Base-by-base conservation (phyloP, 2,113 vertebrate species). In the Pogona vitticeps region DNA sequence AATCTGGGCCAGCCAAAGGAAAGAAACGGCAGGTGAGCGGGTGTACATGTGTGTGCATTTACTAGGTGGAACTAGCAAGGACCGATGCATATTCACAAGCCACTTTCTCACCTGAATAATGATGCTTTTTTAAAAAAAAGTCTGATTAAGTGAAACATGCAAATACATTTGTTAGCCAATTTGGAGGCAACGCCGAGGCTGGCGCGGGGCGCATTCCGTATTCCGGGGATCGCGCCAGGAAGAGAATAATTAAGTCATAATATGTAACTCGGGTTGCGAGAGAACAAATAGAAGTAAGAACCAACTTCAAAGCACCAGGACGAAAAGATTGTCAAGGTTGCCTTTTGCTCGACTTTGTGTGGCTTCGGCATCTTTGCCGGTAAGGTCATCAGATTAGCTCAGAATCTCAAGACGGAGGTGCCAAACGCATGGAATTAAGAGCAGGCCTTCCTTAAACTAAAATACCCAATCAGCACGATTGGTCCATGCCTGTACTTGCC, bases 201-300 rank as follows among this genome's bases (percentile, higher is more conserved):
- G 81, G 84, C 87, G 65, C 67, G 86, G 89, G 58, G 81, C 59
- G 0, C 1, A 79, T 1, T n/a, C 76, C 87, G 85, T 85, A 83
- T 90, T 92, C 91, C 91, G n/a, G 68, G 75, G 83, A 58, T 88
- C 42, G 9, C 83, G 89, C 76, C 88, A 90, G 23, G 40, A 26
- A 91, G 84, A 86, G n/a, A 68, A 63, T 94, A 94, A 95, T 94
- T 93, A 94, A 89, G 85, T 79, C 92, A 71, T 84, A 87, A 93
- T 87, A 93, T 93, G 91, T 90, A 90, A 72, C 87, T 17, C 40
- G 61, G 59, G 42, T 77, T 94, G 67, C 90, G 89, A 90, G 85
- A 91, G 84, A 86, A 71, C 70, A 46, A 81, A 86, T 63, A 73
- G 20, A 26, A 61, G 61, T 36, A 52, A 26, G 12, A 52, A 13